Percentiles rank a stretch among this genome's conserved stretches.
phyloP scores from a whole-genome alignment of 2,113 vertebrate genomes.

The Vimba vimba region DNA sequence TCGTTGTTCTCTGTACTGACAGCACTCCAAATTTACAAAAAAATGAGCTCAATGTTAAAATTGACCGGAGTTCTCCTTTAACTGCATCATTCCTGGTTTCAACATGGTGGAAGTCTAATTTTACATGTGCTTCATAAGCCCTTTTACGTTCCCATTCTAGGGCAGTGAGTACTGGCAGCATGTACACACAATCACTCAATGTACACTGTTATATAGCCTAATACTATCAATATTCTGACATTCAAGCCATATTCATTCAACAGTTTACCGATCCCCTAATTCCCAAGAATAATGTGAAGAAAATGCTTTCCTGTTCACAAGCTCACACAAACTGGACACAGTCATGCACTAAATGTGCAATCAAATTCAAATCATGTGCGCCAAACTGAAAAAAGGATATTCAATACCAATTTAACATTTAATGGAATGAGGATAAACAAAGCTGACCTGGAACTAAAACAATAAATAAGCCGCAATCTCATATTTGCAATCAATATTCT shows the following conservation, averaged over 20 bases:
- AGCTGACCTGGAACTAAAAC: slow-evolving; percentile 4
- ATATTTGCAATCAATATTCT: background rate
- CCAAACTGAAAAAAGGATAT: background rate
- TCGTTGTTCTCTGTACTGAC: too few relatives aligned
- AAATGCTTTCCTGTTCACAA: background rate
- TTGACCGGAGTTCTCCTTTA: too few relatives aligned
- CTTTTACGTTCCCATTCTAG: background rate
- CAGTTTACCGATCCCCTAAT: background rate
- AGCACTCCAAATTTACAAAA: too few relatives aligned
- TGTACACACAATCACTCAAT: background rate
- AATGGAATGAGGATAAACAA: background rate
- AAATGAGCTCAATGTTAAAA: too few relatives aligned
- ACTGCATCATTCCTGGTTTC: background rate
- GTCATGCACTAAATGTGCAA: background rate
- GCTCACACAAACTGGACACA: background rate
- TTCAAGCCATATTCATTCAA: background rate
- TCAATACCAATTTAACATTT: background rate
- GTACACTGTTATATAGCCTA: background rate
- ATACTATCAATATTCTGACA: background rate
- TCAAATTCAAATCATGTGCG: background rate
- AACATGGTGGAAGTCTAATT: background rate
- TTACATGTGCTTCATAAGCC: background rate
- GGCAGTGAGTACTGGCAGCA: background rate
- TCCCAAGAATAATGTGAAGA: background rate
- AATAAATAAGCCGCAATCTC: background rate